Evolutionary conservation across 2,888 invertebrate genomes (phyloP).

Genomic region (Platerodrilus igneus): DNA sequence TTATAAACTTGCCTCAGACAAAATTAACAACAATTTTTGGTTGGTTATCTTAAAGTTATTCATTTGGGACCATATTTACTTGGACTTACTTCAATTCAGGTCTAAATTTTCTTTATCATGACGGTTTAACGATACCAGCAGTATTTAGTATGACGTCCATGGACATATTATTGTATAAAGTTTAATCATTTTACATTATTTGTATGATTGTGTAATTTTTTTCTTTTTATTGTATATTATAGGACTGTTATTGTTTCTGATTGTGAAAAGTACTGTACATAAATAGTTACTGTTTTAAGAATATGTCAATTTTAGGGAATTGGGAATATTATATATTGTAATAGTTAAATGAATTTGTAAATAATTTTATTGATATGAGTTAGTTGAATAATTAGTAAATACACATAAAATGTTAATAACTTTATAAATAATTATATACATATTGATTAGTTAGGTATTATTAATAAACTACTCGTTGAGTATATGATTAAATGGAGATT

Average conservation of each 20-base stretch:
- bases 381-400: slow-evolving; percentile 47
- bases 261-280: slow-evolving; percentile 30
- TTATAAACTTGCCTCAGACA: slow-evolving; percentile 45
- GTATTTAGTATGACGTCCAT: no score
- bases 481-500: no score
- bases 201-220: no score
- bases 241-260: slow-evolving; percentile 44
- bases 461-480: slow-evolving; percentile 36
- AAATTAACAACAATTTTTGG: no score
- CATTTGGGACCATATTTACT: no score
- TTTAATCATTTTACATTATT: no score
- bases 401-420: slow-evolving; percentile 51
- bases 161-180: no score
- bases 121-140: no score
- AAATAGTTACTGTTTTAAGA: slow-evolving; percentile 57
- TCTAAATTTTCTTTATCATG: no score
- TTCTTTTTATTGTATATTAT: slow-evolving; percentile 40
- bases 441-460: slow-evolving; percentile 50
- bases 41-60: no score
- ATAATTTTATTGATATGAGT: slow-evolving; percentile 55
- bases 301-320: slow-evolving; percentile 69
- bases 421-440: slow-evolving; percentile 51
- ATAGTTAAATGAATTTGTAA: slow-evolving; percentile 53
- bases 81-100: no score
- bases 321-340: slow-evolving; percentile 48